Evolutionary conservation across 2,888 invertebrate species (phyloP).

Genomic region (Lepidocyrtoides sp.): DNA sequence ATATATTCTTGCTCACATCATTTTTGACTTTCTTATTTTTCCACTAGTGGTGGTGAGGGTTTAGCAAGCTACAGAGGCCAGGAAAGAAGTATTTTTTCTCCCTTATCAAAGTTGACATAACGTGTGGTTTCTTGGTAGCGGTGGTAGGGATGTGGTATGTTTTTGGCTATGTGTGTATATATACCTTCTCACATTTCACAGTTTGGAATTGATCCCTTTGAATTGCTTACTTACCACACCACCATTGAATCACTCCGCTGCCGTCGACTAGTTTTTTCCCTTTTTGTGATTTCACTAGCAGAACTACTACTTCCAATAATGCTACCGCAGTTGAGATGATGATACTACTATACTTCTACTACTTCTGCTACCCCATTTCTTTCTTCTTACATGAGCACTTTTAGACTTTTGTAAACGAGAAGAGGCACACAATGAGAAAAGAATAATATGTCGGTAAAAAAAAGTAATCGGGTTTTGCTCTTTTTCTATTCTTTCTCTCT

Average conservation of each 20-base stretch:
- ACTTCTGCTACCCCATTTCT: neutral
- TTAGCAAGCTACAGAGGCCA: neutral
- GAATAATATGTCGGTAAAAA: conserved; percentile 46
- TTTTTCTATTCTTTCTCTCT: neutral
- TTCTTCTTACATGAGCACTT: neutral
- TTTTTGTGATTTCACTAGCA: conserved; percentile 35
- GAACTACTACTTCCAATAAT: conserved; percentile 17
- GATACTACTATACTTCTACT: neutral
- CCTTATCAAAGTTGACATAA: conserved; percentile 29
- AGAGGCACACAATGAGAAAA: conserved; percentile 46
- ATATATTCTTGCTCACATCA: neutral
- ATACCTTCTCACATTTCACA: conserved; percentile 67
- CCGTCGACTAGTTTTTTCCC: conserved; percentile 10
- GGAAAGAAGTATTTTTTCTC: neutral
- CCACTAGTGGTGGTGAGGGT: neutral
- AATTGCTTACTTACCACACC: conserved; percentile 65
- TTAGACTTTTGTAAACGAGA: conserved; percentile 49
- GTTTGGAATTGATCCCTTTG: conserved; percentile 70
- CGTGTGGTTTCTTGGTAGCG: conserved; percentile 34
- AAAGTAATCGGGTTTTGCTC: conserved; percentile 45
- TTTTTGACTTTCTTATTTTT: conserved; percentile 4
- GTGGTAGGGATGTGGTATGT: conserved; percentile 24
- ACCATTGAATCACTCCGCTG: conserved; percentile 31
- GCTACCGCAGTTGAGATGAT: neutral
- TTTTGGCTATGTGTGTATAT: neutral